Base-by-base conservation (phyloP, 2,888 invertebrate species). In the Lepidocyrtinus sp. region DNA sequence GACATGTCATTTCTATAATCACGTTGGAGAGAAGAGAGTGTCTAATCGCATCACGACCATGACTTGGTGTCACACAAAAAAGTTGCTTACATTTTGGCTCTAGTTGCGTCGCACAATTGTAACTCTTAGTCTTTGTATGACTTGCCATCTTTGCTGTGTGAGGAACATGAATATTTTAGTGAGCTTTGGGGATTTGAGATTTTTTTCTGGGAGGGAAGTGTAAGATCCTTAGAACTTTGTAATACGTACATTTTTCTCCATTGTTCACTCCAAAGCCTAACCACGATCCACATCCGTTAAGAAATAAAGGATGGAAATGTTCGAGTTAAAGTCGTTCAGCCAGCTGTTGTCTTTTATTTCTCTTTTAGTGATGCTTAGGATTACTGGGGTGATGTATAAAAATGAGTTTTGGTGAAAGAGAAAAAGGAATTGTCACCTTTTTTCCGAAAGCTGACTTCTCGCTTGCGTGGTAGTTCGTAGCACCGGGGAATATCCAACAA, bases 21-120 rank as follows among this genome's bases (percentile, higher is more conserved):
- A 72, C 62, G 67, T 78, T 78, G 73, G 78, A 68, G 78, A 61
- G 62, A 63, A 67, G 72, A 71, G 76, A 73, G 72, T 78, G 72
- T 71, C 78, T 78, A 78, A 78, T 78, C 78, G 72, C 72, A 78
- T 73, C 78, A 77, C 71, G 36, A 70, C 72, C 61, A 77, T 55
- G 59, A 74, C 65, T 77, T 46, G 19, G 61, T 72, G 71, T 71
- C 77, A 71, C 15, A 65, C 55, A 63, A 46, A 69, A 45, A 70
- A 76, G 24, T 26, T 26, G 24, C 59, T n/a, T 17, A 59, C 36
- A 5, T 12, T 22, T n/a, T n/a, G n/a, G n/a, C n/a, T n/a, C n/a
- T n/a, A n/a, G n/a, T n/a, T n/a, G 59, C 7, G 27, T 46, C 50
- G 26, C 1, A 25, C 27, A 17, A 26, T n/a, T 17, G 5, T 64